Percentiles rank a stretch among this genome's conserved stretches.
phyloP scores from a whole-genome alignment of 2,113 vertebrate genomes.

The Gymnocephalus cernua region DNA sequence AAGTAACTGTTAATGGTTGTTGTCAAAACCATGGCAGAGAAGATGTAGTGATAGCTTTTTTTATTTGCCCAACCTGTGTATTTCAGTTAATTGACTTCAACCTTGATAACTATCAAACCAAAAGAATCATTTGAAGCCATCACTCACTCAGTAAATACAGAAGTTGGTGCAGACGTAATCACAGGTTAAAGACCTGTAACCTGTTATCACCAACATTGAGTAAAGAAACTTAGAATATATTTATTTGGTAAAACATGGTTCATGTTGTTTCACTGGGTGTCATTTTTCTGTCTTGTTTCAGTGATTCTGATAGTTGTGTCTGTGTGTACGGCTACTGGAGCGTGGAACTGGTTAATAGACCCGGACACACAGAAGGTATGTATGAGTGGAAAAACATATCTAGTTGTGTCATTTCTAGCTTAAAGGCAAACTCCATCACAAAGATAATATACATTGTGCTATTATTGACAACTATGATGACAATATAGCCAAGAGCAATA shows the following conservation, averaged over 20 bases:
- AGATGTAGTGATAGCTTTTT: neutral
- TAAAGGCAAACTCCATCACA: neutral
- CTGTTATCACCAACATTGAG: neutral
- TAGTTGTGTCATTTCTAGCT: neutral
- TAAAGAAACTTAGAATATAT: neutral
- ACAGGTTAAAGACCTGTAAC: neutral
- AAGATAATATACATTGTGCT: neutral
- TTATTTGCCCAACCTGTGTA: neutral
- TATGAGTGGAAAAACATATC: neutral
- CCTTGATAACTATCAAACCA: neutral
- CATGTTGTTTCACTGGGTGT: neutral
- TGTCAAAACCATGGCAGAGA: neutral
- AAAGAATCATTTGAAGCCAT: neutral
- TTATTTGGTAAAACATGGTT: neutral
- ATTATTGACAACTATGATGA: neutral
- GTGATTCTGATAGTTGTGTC: constrained; percentile 99
- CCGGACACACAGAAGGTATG: constrained; percentile 98
- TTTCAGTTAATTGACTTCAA: neutral
- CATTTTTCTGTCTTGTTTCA: constrained; percentile 65
- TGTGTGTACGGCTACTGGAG: constrained; percentile 98
- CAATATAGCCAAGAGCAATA: neutral
- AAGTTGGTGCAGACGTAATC: neutral
- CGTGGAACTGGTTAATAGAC: constrained; percentile 99
- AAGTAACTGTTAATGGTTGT: constrained; percentile 76
- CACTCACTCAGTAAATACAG: neutral